phyloP scores from a whole-genome alignment of 2,113 vertebrate genomes.

The Xenopus borealis region DNA sequence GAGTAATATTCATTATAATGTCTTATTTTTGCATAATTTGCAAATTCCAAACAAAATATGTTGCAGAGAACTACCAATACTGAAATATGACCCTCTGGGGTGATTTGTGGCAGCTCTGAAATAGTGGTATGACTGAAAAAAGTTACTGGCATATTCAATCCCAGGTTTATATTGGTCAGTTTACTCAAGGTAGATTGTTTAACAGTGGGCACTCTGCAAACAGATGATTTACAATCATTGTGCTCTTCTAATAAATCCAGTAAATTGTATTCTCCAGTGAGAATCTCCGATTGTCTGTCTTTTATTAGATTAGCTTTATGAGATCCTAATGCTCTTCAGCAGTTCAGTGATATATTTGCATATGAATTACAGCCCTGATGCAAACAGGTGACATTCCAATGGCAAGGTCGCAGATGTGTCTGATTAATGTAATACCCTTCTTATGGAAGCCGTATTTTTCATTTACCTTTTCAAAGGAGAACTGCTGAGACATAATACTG shows the following conservation, averaged over 20 bases:
- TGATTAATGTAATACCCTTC: constrained; percentile 37
- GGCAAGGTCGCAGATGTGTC: constrained; percentile 19
- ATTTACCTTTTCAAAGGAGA: constrained; percentile 5
- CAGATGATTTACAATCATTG: constrained; percentile 23
- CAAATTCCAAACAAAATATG: background rate
- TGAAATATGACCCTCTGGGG: too few species aligned
- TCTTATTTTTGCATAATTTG: too few species aligned
- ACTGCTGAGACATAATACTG: background rate
- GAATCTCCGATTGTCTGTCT: constrained; percentile 11
- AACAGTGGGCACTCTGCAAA: background rate
- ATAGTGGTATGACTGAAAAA: too few species aligned
- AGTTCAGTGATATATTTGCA: constrained; percentile 34
- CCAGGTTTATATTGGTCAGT: too few species aligned
- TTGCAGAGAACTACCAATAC: background rate
- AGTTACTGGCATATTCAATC: too few species aligned
- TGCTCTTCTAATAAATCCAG: background rate
- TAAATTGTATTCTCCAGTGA: constrained; percentile 1
- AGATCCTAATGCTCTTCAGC: constrained; percentile 28
- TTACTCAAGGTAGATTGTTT: too few species aligned
- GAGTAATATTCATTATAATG: too few species aligned
- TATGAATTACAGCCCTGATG: constrained; percentile 38
- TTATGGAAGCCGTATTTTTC: constrained; percentile 21
- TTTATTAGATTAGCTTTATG: constrained; percentile 31
- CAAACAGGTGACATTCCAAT: constrained; percentile 37
- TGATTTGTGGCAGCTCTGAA: too few species aligned